phyloP scores from a whole-genome alignment of 2,113 vertebrate genomes.

The Cepphus grylle region DNA sequence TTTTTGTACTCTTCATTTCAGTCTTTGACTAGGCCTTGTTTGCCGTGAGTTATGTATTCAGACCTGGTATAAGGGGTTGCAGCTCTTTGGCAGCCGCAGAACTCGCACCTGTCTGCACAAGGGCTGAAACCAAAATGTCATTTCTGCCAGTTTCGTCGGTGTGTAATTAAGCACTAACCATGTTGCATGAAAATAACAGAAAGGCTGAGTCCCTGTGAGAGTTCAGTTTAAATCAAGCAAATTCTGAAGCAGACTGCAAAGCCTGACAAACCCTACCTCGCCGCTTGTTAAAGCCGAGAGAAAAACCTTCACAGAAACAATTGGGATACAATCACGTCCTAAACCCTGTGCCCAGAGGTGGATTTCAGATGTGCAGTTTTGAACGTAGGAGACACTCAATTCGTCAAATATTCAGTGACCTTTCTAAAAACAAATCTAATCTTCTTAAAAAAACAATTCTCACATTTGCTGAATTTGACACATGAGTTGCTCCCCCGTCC shows the following conservation, averaged over 20 bases:
- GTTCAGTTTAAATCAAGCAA: neutral
- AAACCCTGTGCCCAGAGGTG: neutral
- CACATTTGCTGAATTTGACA: neutral
- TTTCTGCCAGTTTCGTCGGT: neutral
- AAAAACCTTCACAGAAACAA: neutral
- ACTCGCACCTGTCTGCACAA: fast-evolving
- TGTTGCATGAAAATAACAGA: neutral
- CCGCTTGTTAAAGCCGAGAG: neutral
- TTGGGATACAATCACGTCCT: neutral
- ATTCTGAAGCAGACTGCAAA: neutral
- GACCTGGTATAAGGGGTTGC: neutral
- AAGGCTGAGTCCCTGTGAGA: neutral
- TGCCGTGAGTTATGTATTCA: neutral
- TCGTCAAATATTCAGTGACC: neutral
- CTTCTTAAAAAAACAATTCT: neutral
- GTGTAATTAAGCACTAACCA: neutral
- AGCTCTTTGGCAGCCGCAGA: neutral
- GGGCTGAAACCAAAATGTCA: neutral
- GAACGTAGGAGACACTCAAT: neutral
- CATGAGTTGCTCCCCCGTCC: neutral
- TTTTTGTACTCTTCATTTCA: neutral
- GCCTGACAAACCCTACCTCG: neutral
- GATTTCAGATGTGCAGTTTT: neutral
- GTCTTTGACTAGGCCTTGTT: neutral
- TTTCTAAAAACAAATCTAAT: neutral